phyloP scores from a whole-genome alignment of 2,113 vertebrate genomes.

The Rhinopomastus cyanomelas region DNA sequence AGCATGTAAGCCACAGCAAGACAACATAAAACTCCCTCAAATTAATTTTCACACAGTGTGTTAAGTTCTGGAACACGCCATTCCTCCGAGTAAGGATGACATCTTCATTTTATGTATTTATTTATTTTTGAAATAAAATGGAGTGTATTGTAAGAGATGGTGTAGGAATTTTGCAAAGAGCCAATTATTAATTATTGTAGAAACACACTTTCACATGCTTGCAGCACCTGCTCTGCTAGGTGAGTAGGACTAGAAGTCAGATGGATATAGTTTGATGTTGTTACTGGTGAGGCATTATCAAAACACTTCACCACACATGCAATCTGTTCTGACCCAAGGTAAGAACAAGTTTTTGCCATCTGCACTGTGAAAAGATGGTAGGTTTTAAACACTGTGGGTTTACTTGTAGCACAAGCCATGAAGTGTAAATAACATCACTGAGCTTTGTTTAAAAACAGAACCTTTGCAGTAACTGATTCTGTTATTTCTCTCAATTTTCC shows the following conservation, averaged over 20 bases:
- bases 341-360: neutral
- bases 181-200: neutral
- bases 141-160: neutral
- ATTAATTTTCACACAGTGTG: neutral
- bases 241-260: neutral
- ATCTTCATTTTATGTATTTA: neutral
- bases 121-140: neutral
- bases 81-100: neutral
- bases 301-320: neutral
- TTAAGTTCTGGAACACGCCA: neutral
- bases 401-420: neutral
- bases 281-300: neutral
- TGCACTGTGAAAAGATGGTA: neutral
- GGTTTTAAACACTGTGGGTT: neutral
- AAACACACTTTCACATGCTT: neutral
- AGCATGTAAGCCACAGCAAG: neutral
- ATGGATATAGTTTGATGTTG: neutral
- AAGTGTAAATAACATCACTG: neutral
- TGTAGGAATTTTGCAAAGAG: neutral
- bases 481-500: neutral
- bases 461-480: neutral
- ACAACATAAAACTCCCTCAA: neutral
- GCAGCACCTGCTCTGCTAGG: neutral
- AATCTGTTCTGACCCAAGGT: neutral
- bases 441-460: neutral